These are phyloP conservation scores for Tretioscincus oriximinensis DNA, from an alignment of 2,113 vertebrate genomes.

Conservation along the genomic window DNA sequence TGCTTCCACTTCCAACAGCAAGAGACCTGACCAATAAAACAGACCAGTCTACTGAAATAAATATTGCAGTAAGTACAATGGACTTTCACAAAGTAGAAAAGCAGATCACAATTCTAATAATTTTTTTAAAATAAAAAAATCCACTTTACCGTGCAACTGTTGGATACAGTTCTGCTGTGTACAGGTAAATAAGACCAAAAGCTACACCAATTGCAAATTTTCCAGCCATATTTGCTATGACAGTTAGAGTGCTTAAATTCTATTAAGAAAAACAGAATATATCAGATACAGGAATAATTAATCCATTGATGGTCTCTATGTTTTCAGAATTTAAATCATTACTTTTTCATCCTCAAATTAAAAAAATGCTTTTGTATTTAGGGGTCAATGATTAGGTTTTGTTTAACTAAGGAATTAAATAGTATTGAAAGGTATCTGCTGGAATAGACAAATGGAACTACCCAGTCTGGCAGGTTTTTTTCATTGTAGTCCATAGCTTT, in stretches of 20 bases:
- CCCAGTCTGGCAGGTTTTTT: too few relatives aligned
- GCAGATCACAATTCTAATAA: slow-evolving; percentile 20
- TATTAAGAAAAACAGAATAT: slow-evolving; percentile 57
- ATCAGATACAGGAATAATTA: slow-evolving; percentile 22
- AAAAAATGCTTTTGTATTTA: slow-evolving; percentile 13
- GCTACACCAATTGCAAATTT: slow-evolving; percentile 89
- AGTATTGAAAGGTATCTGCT: neutral
- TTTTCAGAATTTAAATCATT: neutral
- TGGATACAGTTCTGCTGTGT: slow-evolving; percentile 92
- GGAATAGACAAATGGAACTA: too few relatives aligned
- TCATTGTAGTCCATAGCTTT: too few relatives aligned
- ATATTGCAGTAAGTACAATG: slow-evolving; percentile 4
- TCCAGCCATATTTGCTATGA: slow-evolving; percentile 81
- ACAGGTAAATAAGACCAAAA: slow-evolving; percentile 90
- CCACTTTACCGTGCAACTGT: slow-evolving; percentile 84
- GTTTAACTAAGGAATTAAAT: neutral
- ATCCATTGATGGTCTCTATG: neutral
- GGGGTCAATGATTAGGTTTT: neutral
- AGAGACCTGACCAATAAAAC: slow-evolving; percentile 73
- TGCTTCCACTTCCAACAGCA: slow-evolving; percentile 89
- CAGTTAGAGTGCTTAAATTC: slow-evolving; percentile 61
- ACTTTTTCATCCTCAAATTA: slow-evolving; percentile 27
- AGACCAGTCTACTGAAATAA: neutral
- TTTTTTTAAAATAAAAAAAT: accelerated
- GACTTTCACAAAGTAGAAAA: slow-evolving; percentile 4